These are phyloP conservation scores for Mamestra configurata DNA, from an alignment of 1,140 invertebrate genomes.

Conservation along the genomic window DNA sequence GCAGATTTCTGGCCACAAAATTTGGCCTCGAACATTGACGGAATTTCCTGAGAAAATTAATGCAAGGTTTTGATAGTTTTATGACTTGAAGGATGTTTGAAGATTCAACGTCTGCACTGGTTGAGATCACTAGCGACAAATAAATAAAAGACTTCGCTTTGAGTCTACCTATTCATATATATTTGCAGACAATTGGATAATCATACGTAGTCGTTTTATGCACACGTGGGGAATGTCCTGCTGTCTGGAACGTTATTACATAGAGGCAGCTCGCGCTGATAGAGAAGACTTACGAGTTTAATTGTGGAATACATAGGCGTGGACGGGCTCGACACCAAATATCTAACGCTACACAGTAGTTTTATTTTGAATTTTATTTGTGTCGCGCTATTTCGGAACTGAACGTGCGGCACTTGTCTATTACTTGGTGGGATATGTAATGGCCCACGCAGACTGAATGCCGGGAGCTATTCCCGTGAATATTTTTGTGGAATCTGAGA, in stretches of 20 bases:
- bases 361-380: slow-evolving; percentile 87
- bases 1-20: slow-evolving; percentile 39
- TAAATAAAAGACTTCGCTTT: background rate
- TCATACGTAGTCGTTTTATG: background rate
- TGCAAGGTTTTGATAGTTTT: slow-evolving; percentile 43
- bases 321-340: slow-evolving; percentile 68
- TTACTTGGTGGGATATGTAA: slow-evolving; percentile 73
- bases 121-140: background rate
- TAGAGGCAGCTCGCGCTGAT: slow-evolving; percentile 34
- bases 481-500: slow-evolving; percentile 48
- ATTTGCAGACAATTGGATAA: slow-evolving; percentile 6
- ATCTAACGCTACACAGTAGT: slow-evolving; percentile 82
- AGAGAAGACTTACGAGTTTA: slow-evolving; percentile 69
- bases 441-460: slow-evolving; percentile 70
- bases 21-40: slow-evolving; percentile 58
- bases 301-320: slow-evolving; percentile 75
- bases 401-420: slow-evolving; percentile 82
- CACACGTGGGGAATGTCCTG: slow-evolving; percentile 16
- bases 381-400: slow-evolving; percentile 86
- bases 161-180: background rate
- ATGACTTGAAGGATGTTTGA: slow-evolving; percentile 34
- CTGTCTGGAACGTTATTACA: slow-evolving; percentile 50
- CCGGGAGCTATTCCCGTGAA: slow-evolving; percentile 60
- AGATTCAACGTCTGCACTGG: background rate
- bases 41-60: slow-evolving; percentile 59